Conservation (phyloP, 1,140 invertebrate species). For the Schlechtendalia chinensis region DNA sequence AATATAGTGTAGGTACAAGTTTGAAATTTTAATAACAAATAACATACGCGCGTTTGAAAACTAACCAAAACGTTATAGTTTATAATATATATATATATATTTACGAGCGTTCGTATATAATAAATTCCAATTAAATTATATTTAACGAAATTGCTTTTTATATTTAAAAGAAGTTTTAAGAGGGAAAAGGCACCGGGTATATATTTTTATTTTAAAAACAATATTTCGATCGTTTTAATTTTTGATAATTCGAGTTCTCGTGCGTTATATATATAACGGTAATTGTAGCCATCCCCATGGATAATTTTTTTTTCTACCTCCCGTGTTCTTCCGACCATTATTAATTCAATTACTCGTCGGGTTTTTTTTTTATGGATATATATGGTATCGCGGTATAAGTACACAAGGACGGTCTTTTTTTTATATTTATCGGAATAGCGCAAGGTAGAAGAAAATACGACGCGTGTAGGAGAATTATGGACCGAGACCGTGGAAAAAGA, state of each 20-base stretch:
- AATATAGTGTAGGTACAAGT: background rate
- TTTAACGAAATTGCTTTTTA: background rate
- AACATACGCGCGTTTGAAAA: background rate
- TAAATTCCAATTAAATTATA: background rate
- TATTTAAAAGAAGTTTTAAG: background rate
- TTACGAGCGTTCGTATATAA: too few relatives aligned
- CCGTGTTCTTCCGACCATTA: background rate
- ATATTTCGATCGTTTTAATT: background rate
- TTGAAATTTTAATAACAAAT: background rate
- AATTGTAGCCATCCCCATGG: background rate
- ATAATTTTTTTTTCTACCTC: background rate
- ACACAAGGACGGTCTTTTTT: background rate
- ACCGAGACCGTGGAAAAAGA: background rate
- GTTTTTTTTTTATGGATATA: background rate
- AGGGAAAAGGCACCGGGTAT: background rate
- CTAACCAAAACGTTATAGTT: background rate
- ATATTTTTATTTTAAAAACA: background rate
- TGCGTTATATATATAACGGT: background rate
- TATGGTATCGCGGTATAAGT: background rate
- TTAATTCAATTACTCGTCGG: slow-evolving; percentile 30
- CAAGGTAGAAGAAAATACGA: background rate
- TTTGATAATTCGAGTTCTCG: slow-evolving; percentile 23
- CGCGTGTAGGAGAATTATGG: background rate
- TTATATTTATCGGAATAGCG: background rate
- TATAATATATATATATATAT: too few relatives aligned